Percentiles rank a stretch among this genome's conserved stretches.
These are phyloP conservation scores for Chrysolina oricalcia DNA, from an alignment of 2,888 invertebrate species.

Conservation along the genomic window DNA sequence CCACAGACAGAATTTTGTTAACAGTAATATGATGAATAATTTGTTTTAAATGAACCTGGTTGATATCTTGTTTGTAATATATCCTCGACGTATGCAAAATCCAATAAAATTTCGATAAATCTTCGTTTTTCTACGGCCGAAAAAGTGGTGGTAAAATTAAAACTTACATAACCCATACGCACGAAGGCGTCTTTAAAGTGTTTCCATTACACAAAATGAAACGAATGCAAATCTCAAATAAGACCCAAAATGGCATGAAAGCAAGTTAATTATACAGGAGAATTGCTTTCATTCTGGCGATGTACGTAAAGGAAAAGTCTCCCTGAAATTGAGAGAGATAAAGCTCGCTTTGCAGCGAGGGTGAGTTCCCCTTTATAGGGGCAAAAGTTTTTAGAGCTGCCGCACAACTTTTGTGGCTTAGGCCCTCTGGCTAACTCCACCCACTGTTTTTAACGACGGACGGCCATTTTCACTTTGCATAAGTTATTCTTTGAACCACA, in stretches of 20 bases:
- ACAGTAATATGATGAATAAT: background rate
- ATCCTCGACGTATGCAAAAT: constrained; percentile 52
- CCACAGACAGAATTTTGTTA: background rate
- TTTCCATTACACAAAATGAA: constrained; percentile 63
- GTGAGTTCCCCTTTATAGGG: constrained; percentile 61
- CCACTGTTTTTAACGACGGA: constrained; percentile 70
- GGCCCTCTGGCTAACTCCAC: constrained; percentile 69
- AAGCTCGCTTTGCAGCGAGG: constrained; percentile 65
- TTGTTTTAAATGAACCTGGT: constrained; percentile 1
- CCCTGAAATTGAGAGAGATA: constrained; percentile 64
- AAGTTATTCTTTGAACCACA: constrained; percentile 70
- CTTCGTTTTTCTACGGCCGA: constrained; percentile 60
- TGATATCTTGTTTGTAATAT: background rate
- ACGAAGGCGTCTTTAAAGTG: constrained; percentile 66
- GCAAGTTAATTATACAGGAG: constrained; percentile 71
- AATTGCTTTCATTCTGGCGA: constrained; percentile 66
- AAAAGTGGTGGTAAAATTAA: constrained; percentile 58
- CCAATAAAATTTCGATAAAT: constrained; percentile 64
- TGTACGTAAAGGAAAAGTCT: constrained; percentile 64
- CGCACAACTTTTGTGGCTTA: constrained; percentile 72
- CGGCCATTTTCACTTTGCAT: constrained; percentile 72
- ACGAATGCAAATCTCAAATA: constrained; percentile 66
- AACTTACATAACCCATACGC: constrained; percentile 67
- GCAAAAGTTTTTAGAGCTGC: constrained; percentile 71
- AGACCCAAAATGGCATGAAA: constrained; percentile 68